Evolutionary conservation across 2,113 vertebrate genomes (phyloP), one percentile per base, ranked within the genome.

Genomic region (Pipra filicauda): DNA sequence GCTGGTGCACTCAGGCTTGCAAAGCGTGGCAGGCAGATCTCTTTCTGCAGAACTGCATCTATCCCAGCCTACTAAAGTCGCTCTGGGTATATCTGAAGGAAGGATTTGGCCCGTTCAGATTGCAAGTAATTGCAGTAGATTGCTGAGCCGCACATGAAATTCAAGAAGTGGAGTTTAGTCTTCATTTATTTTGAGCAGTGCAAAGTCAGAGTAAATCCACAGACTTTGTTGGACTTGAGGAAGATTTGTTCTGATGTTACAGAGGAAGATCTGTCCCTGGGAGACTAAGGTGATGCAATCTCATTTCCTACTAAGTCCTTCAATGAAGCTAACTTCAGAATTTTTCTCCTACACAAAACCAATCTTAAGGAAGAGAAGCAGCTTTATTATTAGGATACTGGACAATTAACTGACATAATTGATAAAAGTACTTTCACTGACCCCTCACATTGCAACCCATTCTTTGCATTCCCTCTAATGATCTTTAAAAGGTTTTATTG

Each of bases 131-230:
- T 71, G 58, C 48, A 92, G 64, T 11, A 81, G 61, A 67, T 72
- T 87, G 80, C 82, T 76, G 84, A 91, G 69, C 49, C 12, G 13
- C 52, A 69, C 4, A 18, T 54, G 92, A 91, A 94, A 96, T 85
- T 91, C 86, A 88, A 81, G 80, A 67, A 66, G 51, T 28, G 52
- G 62, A 74, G 81, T 76, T 91, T 72, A 92, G 70, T 44, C 88
- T 61, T 66, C 13, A 52, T 75, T 95, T 96, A 92, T 69, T 96
- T 89, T 69, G 85, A 85, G 91, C 91, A 85, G 88, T 96, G 96
- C 97, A 96, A 94, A 97, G 91, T 90, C 96, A 87, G 88, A 96
- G 85, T 61, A 94, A 95, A 92, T 91, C 76, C 82, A 84, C 79
- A 88, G 92, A 72, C 76, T 91, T 91, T 10, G 49, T 26, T 69